Conservation (phyloP, 2,113 vertebrate genomes). For the Brachyistius frenatus region DNA sequence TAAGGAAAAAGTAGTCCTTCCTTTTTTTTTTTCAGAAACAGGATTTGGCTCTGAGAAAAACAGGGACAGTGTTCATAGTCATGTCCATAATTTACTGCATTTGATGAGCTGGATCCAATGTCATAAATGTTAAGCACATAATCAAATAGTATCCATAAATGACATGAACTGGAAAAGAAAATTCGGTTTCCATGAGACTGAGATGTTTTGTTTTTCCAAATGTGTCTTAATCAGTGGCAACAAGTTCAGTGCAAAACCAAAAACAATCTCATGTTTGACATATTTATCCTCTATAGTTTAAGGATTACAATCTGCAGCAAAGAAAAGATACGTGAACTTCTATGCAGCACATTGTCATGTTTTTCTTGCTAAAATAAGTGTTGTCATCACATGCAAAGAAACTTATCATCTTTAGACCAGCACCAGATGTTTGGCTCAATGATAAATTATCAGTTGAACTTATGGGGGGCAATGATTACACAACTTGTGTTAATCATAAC, state of each 20-base stretch:
- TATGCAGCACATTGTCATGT: too few species aligned
- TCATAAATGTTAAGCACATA: slow-evolving; percentile 55
- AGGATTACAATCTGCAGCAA: not conserved
- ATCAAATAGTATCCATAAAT: slow-evolving; percentile 44
- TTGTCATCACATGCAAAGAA: slow-evolving; percentile 12
- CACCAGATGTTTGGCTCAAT: not conserved
- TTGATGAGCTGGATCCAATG: slow-evolving; percentile 57
- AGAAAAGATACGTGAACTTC: not conserved
- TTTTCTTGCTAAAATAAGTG: slow-evolving; percentile 27
- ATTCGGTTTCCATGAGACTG: too few species aligned
- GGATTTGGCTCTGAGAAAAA: slow-evolving; percentile 42
- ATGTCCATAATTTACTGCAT: slow-evolving; percentile 50
- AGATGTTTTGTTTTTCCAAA: not conserved
- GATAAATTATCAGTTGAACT: slow-evolving; percentile 14
- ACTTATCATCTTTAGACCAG: slow-evolving; percentile 21
- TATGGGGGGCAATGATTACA: not conserved
- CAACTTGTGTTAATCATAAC: slow-evolving; percentile 12
- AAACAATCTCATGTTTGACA: slow-evolving; percentile 10
- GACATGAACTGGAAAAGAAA: slow-evolving; percentile 17
- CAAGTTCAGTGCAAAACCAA: slow-evolving; percentile 8
- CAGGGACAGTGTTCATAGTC: slow-evolving; percentile 43
- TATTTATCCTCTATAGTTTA: slow-evolving; percentile 1
- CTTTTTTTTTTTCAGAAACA: slow-evolving; percentile 18
- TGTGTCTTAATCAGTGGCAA: not conserved
- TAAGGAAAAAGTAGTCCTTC: slow-evolving; percentile 53